Evolutionary conservation across 2,888 invertebrate species (phyloP).

Genomic region (Drosophila leonis): DNA sequence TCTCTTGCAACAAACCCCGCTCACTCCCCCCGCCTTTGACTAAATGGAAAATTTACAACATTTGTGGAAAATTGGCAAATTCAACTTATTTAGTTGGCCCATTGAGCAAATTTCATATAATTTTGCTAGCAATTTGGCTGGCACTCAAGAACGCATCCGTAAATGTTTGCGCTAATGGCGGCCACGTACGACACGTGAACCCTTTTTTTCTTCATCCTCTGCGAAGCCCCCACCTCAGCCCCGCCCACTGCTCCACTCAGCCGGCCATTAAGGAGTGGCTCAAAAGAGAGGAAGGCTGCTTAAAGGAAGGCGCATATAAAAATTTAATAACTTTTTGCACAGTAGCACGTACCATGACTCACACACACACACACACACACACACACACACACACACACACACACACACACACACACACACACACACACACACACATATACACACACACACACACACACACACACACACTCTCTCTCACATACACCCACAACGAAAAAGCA

Average conservation of each 20-base stretch:
- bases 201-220: not conserved
- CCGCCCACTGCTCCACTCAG: not conserved
- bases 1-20: not conserved
- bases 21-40: no score
- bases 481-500: conserved; percentile 48
- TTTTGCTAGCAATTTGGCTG: conserved; percentile 59
- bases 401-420: conserved; percentile 17
- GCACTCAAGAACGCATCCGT: conserved; percentile 65
- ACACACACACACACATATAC: conserved; percentile 41
- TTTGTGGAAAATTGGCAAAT: conserved; percentile 50
- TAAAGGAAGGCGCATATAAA: conserved; percentile 58
- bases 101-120: conserved; percentile 35
- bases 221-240: not conserved
- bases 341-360: conserved; percentile 78
- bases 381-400: conserved; percentile 14
- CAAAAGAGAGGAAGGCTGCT: conserved; percentile 20
- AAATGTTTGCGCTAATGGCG: conserved; percentile 71
- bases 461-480: conserved; percentile 31
- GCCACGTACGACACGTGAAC: conserved; percentile 68
- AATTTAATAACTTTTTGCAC: conserved; percentile 73
- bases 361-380: conserved; percentile 33
- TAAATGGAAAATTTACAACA: conserved; percentile 34
- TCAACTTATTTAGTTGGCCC: conserved; percentile 57
- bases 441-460: conserved; percentile 21
- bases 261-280: conserved; percentile 51